phyloP scores from a whole-genome alignment of 2,113 vertebrate genomes.

The Hippoglossus stenolepis region DNA sequence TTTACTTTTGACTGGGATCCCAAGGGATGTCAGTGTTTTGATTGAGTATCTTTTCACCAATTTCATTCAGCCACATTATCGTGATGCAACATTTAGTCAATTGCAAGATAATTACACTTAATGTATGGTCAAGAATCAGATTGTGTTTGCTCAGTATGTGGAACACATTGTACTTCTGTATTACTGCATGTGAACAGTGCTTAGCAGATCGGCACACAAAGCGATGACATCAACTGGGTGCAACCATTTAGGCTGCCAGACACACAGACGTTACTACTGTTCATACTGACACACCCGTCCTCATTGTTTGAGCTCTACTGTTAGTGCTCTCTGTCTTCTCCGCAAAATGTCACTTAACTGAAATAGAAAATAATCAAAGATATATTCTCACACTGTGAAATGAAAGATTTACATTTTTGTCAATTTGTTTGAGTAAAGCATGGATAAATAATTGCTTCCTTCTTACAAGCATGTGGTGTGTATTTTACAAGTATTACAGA shows the following conservation, averaged over 20 bases:
- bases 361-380: background rate
- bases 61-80: conserved; percentile 19
- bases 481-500: background rate
- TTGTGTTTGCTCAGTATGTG: conserved; percentile 36
- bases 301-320: conserved; percentile 38
- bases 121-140: conserved; percentile 33
- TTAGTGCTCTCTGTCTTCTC: conserved; percentile 21
- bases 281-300: conserved; percentile 55
- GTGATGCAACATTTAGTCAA: conserved; percentile 16
- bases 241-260: conserved; percentile 68
- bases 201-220: conserved; percentile 52
- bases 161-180: conserved; percentile 56
- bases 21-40: conserved; percentile 11
- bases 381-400: background rate
- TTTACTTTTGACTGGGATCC: conserved; percentile 19
- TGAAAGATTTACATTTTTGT: background rate
- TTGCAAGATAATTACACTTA: conserved; percentile 40
- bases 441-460: background rate
- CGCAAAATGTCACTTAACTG: conserved; percentile 15
- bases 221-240: conserved; percentile 77
- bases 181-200: conserved; percentile 29
- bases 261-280: conserved; percentile 74
- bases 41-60: conserved; percentile 9
- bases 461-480: background rate
- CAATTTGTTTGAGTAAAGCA: background rate